Evolutionary conservation across 2,113 vertebrate species (phyloP), one percentile per base, ranked within the genome.

Genomic region (Sorex araneus): DNA sequence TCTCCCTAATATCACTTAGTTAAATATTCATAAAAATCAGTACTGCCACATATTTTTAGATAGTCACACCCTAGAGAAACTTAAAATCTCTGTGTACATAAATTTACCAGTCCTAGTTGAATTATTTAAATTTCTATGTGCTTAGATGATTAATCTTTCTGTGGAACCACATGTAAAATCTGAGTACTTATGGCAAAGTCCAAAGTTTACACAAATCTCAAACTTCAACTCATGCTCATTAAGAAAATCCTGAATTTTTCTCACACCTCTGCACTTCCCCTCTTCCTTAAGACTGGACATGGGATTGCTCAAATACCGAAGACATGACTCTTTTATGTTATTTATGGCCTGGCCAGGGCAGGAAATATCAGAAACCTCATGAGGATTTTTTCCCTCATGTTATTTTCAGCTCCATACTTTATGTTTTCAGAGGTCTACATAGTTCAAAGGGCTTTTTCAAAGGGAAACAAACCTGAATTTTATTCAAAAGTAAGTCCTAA

Each of bases 301-400:
- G 81, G 94, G 95, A 94, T 34, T 69, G 11, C 15, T 94, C 87
- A 92, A 77, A 96, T 95, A 87, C 95, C 93, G 95, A 77, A 96
- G 81, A 12, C 84, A 91, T 96, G 94, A 95, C 27, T 75, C 85
- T 89, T 92, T 95, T 18, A 87, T 85, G 89, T 90, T 96, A 89
- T 95, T 95, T 96, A 87, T 93, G 89, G 79, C 12, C 79, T 75
- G 64, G 36, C n/a, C 63, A 4, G 16, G 71, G 73, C 95, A 96
- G 97, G 96, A 97, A 96, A 84, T 95, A 83, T 83, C 94, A 79
- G 60, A 95, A 94, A 27, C 36, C 97, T 94, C 97, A 32, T 30
- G 97, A 93, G 96, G 84, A 76, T 95, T 92, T 81, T 70, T 84
- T 85, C 66, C 84, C 84, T 91, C 57, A 11, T 28, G 89, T 71